phyloP scores from a whole-genome alignment of 2,888 invertebrate species.

The Melieria omissa region DNA sequence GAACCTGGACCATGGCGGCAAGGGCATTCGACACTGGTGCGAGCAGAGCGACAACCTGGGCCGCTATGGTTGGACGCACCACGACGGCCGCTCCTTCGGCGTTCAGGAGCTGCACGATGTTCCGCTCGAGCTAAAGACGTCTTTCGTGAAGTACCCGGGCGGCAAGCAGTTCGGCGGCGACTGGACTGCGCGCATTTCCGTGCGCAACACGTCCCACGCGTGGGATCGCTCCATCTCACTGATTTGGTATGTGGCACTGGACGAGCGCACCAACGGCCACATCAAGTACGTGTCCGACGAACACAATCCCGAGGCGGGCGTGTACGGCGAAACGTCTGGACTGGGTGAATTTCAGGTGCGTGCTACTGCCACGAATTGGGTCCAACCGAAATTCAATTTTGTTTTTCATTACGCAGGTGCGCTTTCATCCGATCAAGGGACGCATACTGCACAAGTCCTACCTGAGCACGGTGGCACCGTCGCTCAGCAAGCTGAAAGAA shows the following conservation, averaged over 20 bases:
- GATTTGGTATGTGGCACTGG: conserved; percentile 85
- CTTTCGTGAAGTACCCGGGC: conserved; percentile 86
- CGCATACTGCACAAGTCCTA: conserved; percentile 77
- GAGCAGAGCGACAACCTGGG: conserved; percentile 85
- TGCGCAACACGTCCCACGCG: conserved; percentile 65
- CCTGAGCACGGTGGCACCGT: conserved; percentile 77
- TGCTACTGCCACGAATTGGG: background rate
- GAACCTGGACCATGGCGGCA: conserved; percentile 74
- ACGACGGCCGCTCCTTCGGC: conserved; percentile 93
- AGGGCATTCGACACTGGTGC: conserved; percentile 92
- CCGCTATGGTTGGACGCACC: conserved; percentile 89
- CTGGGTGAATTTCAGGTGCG: conserved; percentile 78
- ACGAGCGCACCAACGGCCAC: conserved; percentile 75
- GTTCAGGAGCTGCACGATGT: conserved; percentile 88
- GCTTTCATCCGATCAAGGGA: conserved; percentile 68
- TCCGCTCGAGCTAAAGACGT: conserved; percentile 80
- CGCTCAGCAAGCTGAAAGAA: conserved; percentile 79
- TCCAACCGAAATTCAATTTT: background rate
- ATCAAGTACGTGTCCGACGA: conserved; percentile 62
- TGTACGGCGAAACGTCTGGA: conserved; percentile 78
- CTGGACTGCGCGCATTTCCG: conserved; percentile 88
- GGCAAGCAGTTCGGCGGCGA: conserved; percentile 89
- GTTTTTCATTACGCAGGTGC: conserved; percentile 40
- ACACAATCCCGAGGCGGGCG: conserved; percentile 63
- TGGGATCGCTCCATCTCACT: conserved; percentile 69